A percentile compares a stretch with the other conserved stretches of the same genome.
Evolutionary conservation across 2,888 invertebrate species (phyloP).

Genomic region (Euspilapteryx auroguttella): DNA sequence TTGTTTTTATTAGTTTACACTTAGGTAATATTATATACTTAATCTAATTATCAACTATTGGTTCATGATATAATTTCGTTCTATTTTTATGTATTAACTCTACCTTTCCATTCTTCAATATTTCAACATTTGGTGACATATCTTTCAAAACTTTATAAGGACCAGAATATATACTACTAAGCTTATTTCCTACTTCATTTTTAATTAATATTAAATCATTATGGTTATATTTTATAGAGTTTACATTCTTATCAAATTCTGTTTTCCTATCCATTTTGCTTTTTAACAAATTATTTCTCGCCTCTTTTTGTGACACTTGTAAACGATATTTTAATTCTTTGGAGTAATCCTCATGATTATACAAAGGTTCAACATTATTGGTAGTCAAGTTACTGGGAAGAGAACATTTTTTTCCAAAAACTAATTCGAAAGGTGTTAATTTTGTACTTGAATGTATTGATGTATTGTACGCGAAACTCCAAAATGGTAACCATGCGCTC

Average conservation of each 20-base stretch:
- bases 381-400: conserved; percentile 3
- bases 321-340: conserved; percentile 3
- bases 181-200: conserved; percentile 1
- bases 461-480: conserved; percentile 9
- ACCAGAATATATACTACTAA: background rate
- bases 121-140: no score
- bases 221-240: background rate
- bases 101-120: no score
- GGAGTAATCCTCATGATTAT: conserved; percentile 4
- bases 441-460: conserved; percentile 8
- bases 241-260: background rate
- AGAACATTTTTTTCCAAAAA: conserved; percentile 7
- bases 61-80: no score
- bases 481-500: conserved; percentile 9
- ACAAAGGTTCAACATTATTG: conserved; percentile 2
- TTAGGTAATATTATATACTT: no score
- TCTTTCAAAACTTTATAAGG: no score
- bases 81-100: no score
- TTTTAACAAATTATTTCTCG: background rate
- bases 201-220: background rate
- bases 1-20: no score
- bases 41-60: no score
- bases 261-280: background rate
- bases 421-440: conserved; percentile 9
- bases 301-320: background rate